These are phyloP conservation scores for Furnarius figulus DNA, from an alignment of 2,113 vertebrate species.

Conservation along the genomic window DNA sequence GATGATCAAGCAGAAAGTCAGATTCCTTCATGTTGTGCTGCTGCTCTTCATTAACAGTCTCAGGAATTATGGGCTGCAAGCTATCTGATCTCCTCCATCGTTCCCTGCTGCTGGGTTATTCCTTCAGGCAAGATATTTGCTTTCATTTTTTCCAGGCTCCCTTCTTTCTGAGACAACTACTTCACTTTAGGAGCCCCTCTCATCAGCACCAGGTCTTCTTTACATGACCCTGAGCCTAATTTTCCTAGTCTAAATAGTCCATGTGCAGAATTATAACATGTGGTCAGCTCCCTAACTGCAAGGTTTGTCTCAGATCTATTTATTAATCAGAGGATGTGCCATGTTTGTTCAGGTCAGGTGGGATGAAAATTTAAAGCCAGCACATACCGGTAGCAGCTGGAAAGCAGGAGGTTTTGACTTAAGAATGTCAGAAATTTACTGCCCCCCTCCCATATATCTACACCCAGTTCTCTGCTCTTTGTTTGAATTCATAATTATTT, in stretches of 20 bases:
- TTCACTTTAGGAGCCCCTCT: neutral
- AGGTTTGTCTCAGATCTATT: neutral
- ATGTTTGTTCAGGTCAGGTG: neutral
- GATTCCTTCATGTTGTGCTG: neutral
- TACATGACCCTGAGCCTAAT: neutral
- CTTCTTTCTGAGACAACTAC: neutral
- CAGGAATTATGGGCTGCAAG: neutral
- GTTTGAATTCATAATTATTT: neutral
- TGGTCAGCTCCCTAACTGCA: neutral
- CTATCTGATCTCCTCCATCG: neutral
- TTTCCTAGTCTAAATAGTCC: neutral
- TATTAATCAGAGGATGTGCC: neutral
- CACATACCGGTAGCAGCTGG: neutral
- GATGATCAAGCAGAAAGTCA: neutral
- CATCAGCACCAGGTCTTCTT: neutral
- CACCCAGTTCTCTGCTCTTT: neutral
- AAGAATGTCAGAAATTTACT: neutral
- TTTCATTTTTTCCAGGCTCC: neutral
- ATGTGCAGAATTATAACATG: neutral
- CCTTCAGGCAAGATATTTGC: neutral
- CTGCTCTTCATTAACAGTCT: neutral
- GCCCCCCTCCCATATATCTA: rapidly evolving
- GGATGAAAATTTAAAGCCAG: neutral
- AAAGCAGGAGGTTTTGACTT: neutral
- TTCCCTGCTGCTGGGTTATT: neutral